Evolutionary conservation across 2,888 invertebrate species (phyloP), one percentile per base, ranked within the genome.

Genomic region (Dione juno): DNA sequence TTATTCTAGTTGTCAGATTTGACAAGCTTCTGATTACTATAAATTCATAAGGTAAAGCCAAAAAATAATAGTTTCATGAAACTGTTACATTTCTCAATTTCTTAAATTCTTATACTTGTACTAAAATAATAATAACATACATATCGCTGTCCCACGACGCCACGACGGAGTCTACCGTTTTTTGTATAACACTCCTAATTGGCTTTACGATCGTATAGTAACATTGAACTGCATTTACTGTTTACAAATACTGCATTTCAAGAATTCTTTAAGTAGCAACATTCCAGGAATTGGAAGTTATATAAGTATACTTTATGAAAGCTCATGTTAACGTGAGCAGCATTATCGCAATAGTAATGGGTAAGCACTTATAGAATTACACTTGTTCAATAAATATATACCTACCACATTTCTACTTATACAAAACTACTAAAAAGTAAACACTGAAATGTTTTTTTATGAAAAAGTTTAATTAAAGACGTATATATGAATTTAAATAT

Each of bases 1-100:
- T 57, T 57, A 57, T 16, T 16, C 37, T 54, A 57, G 16, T 57
- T 57, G 57, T 57, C 37, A 57, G 57, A 16, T 16, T 57, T 57
- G 16, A 57, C 37, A 6, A 16, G 16, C 37, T 54, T 54, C 35
- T 57, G 37, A 16, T 16, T 37, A 6, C 54, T 37, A 57, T 57
- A 57, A 57, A 11, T 37, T 11, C 37, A 10, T 57, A 10, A 57
- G 6, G 14, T 37, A 11, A 21, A 50, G 37, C 16, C 1, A 37
- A 11, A 13, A 11, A 57, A 16, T 16, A 37, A 37, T 57, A 28
- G 28, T 28, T 28, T 28, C 28, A 28, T n/a, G n/a, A n/a, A n/a
- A n/a, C n/a, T n/a, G n/a, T n/a, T n/a, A 28, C 5, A 28, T 28
- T 28, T 28, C 3, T 2, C 5, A 28, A 28, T 28, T 28, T 28